These are phyloP conservation scores for Holacanthella duospinosa DNA, from an alignment of 2,888 invertebrate species.

Conservation along the genomic window DNA sequence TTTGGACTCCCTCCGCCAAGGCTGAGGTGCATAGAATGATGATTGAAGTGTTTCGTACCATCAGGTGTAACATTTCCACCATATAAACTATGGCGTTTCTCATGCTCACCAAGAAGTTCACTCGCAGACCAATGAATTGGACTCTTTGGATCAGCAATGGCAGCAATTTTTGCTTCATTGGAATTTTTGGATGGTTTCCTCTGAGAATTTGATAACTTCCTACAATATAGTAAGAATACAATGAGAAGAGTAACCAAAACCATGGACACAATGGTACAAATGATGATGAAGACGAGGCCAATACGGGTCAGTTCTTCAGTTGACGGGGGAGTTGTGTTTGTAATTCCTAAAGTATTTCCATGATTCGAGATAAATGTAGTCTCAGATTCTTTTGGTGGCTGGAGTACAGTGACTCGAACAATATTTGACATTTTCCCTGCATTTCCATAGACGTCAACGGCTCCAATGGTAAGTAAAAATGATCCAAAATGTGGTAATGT, in stretches of 20 bases:
- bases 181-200: constrained; percentile 29
- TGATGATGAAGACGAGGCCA: constrained; percentile 31
- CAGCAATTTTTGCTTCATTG: constrained; percentile 34
- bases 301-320: constrained; percentile 30
- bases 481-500: constrained; percentile 30
- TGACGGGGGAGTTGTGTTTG: constrained; percentile 33
- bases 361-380: constrained; percentile 20
- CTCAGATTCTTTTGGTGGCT: constrained; percentile 31
- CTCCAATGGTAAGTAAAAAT: constrained; percentile 18
- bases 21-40: constrained; percentile 28
- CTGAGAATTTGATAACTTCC: constrained; percentile 25
- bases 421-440: constrained; percentile 35
- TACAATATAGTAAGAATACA: constrained; percentile 31
- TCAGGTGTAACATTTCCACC: constrained; percentile 30
- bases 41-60: constrained; percentile 20
- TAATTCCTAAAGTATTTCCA: constrained; percentile 15
- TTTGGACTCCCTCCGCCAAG: constrained; percentile 14
- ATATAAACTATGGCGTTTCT: constrained; percentile 47
- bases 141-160: constrained; percentile 36
- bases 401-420: constrained; percentile 25
- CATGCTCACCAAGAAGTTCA: constrained; percentile 51
- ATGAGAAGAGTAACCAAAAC: constrained; percentile 30
- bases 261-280: constrained; percentile 33
- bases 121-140: constrained; percentile 48
- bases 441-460: constrained; percentile 19